Conservation (phyloP, 92 coral and sea anemone genomes). For the Zoanthus sociatus region DNA sequence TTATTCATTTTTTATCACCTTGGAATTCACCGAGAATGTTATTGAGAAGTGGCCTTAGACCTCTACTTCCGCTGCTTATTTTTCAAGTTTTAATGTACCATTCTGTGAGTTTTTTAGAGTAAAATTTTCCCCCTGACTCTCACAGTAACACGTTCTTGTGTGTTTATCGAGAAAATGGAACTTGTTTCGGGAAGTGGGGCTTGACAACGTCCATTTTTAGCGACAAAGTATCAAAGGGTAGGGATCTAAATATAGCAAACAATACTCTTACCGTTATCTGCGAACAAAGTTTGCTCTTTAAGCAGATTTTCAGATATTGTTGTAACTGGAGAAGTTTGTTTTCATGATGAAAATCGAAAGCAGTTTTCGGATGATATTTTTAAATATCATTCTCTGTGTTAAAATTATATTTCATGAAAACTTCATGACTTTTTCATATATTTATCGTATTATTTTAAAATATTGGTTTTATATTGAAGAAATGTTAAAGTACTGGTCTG, state of each 20-base stretch:
- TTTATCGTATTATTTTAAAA: background rate
- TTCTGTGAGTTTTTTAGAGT: conserved; percentile 10
- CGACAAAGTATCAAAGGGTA: conserved; percentile 52
- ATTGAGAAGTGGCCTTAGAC: conserved; percentile 37
- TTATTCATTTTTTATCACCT: conserved; percentile 24
- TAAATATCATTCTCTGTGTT: background rate
- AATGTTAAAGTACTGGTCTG: conserved; percentile 23
- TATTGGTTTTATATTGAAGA: conserved; percentile 28
- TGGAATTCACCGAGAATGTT: conserved; percentile 51
- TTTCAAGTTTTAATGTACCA: conserved; percentile 6
- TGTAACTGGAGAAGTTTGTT: conserved; percentile 29
- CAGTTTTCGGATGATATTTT: background rate
- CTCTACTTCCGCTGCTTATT: conserved; percentile 40
- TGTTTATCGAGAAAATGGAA: conserved; percentile 14
- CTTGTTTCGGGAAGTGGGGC: conserved; percentile 31
- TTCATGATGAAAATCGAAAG: background rate
- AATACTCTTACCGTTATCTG: background rate
- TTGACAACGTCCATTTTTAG: conserved; percentile 82
- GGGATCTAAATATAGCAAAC: conserved; percentile 19
- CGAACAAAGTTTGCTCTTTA: background rate
- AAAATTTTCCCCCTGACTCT: conserved; percentile 17
- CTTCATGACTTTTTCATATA: background rate
- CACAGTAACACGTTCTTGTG: background rate
- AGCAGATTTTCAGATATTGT: conserved; percentile 27
- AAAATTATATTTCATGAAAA: background rate